Evolutionary conservation across 2,797 vertebrate species (phyloP).

Genomic region (Darevskia mixta): DNA sequence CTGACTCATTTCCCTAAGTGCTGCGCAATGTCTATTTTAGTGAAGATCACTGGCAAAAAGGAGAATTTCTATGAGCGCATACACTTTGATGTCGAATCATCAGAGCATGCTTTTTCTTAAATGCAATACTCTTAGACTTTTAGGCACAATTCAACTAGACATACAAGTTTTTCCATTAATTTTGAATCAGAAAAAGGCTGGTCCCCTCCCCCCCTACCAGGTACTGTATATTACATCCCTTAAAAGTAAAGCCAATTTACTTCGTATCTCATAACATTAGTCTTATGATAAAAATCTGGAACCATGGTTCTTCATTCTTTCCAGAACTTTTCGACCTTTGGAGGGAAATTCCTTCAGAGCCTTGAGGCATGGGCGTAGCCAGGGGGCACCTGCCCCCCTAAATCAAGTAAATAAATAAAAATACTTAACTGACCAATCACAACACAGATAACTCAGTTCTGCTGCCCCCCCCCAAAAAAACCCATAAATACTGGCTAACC

Average conservation of each 20-base stretch:
- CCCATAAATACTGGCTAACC: too few relatives aligned
- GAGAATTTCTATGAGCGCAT: not conserved
- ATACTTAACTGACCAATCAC: too few relatives aligned
- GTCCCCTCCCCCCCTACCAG: not conserved
- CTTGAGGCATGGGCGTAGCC: not conserved
- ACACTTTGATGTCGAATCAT: not conserved
- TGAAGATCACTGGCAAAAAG: not conserved
- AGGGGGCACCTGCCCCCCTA: too few relatives aligned
- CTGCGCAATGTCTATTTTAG: not conserved
- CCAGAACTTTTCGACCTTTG: not conserved
- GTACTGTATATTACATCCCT: not conserved
- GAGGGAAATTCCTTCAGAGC: not conserved
- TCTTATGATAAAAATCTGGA: not conserved
- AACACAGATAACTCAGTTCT: too few relatives aligned
- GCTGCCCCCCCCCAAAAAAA: too few relatives aligned
- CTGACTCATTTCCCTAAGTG: not conserved
- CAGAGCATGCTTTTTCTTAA: not conserved
- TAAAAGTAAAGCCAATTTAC: not conserved
- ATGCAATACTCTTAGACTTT: not conserved
- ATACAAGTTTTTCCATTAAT: slow-evolving; percentile 2
- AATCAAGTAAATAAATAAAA: too few relatives aligned
- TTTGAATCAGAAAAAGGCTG: not conserved
- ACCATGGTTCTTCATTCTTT: not conserved
- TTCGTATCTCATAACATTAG: not conserved
- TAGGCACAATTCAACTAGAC: not conserved